Percentiles rank a stretch among this genome's conserved stretches.
These are phyloP conservation scores for Gnathonemus echidnorhynchus DNA, from an alignment of 2,113 vertebrate genomes.

Conservation along the genomic window DNA sequence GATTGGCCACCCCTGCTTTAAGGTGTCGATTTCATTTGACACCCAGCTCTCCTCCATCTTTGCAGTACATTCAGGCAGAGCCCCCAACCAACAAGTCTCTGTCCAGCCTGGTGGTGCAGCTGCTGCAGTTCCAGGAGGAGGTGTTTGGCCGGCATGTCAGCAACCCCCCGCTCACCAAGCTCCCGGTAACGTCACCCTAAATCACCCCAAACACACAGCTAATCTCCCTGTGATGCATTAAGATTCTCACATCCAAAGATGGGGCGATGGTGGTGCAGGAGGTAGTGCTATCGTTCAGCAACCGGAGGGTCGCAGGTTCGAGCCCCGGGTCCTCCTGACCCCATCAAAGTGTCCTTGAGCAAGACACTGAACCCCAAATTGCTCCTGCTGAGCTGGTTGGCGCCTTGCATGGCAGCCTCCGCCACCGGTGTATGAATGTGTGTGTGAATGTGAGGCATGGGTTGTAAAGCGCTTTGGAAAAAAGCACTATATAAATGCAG, in stretches of 20 bases:
- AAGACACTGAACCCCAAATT: too few species aligned
- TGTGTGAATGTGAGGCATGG: too few species aligned
- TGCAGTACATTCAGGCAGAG: slow-evolving; percentile 90
- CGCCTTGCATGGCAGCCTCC: too few species aligned
- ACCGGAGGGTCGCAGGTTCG: too few species aligned
- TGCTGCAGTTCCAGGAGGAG: slow-evolving; percentile 95
- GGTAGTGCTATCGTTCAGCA: too few species aligned
- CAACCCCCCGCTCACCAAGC: slow-evolving; percentile 89
- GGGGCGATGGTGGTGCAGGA: neutral
- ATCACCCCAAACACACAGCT: neutral
- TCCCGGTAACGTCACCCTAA: slow-evolving; percentile 61
- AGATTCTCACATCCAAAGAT: neutral
- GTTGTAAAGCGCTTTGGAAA: too few species aligned
- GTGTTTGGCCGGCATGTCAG: slow-evolving; percentile 95
- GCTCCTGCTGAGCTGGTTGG: too few species aligned
- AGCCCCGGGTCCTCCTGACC: too few species aligned
- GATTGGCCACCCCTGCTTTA: neutral
- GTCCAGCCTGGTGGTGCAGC: slow-evolving; percentile 90
- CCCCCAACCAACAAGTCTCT: slow-evolving; percentile 95
- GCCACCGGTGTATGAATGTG: too few species aligned
- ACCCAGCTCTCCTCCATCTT: slow-evolving; percentile 2
- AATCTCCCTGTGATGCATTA: neutral
- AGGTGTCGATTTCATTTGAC: neutral
- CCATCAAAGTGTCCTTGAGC: too few species aligned
- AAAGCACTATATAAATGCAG: too few species aligned